Evolutionary conservation across 2,113 vertebrate genomes (phyloP), one percentile per base, ranked within the genome.

Genomic region (Rynchops niger): DNA sequence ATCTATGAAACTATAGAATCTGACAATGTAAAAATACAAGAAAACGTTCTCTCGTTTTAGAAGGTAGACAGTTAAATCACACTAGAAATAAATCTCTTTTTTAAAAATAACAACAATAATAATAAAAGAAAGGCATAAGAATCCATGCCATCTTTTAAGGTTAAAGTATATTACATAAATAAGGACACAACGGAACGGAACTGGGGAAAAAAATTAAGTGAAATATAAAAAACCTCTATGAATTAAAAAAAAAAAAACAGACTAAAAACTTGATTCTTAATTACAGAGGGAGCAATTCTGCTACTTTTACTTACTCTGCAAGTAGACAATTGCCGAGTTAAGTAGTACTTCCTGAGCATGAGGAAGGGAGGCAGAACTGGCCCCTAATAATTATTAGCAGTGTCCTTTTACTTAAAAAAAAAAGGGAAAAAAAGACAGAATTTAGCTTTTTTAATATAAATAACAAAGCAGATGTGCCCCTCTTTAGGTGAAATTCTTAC

Each of bases 21-120:
- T 99, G 98, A 99, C 99, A 99, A 99, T 99, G 99, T 99, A 99
- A 99, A 99, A 99, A 99, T 99, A 99, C 99, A 99, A 99, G 99
- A 99, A 99, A 99, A 99, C 99, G 98, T 99, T 98, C 99, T 98
- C 97, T 98, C 96, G 97, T 99, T 98, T 99, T 99, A 98, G 98
- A 98, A 98, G 98, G 98, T 98, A 99, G 98, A 99, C 99, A 98
- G 98, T 98, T 98, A 99, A 99, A 99, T 99, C 99, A 99, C 99
- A 99, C 99, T 97, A 98, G 98, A 98, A 98, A 98, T 96, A 98
- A 98, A 98, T 96, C 95, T 97, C 95, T 95, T 91, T 34, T 96
- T 95, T 42, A 90, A 97, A 99, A 99, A 98, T 82, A 97, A 96
- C 97, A 97, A 98, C 86, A 58, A 98, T 95, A 96, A 97, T 92